Percentiles rank a stretch among this genome's conserved stretches.
Conservation (phyloP, 2,113 vertebrate species). For the Zosterops borbonicus region DNA sequence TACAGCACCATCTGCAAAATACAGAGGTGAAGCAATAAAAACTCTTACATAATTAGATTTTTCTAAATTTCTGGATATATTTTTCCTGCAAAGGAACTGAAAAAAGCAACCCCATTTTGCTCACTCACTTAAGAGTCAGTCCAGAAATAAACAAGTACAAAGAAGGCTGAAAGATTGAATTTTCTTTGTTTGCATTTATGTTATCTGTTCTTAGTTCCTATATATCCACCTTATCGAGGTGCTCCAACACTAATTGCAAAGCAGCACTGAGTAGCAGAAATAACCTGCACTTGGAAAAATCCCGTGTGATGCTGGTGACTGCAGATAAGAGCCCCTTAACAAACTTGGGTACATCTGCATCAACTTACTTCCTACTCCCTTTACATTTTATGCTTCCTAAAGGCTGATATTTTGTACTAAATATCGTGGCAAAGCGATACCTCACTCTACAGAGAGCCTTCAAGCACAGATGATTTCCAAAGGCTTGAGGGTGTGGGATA, state of each 20-base stretch:
- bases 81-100: background rate
- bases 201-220: conserved; percentile 72
- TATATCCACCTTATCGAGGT: conserved; percentile 66
- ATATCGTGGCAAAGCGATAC: conserved; percentile 9
- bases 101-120: background rate
- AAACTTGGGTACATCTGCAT: conserved; percentile 56
- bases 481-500: background rate
- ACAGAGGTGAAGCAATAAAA: background rate
- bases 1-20: background rate
- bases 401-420: conserved; percentile 36
- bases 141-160: conserved; percentile 64
- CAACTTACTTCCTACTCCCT: conserved; percentile 35
- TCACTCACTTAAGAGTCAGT: conserved; percentile 45
- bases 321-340: conserved; percentile 63
- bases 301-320: background rate
- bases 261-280: conserved; percentile 45
- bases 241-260: conserved; percentile 70
- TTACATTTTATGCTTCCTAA: conserved; percentile 34
- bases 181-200: conserved; percentile 67
- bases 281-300: conserved; percentile 51
- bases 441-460: conserved; percentile 14
- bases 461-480: conserved; percentile 9
- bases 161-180: conserved; percentile 57
- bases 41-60: background rate
- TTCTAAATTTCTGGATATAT: background rate